phyloP scores from a whole-genome alignment of 1,140 invertebrate genomes.

The Phenacoccus solenopsis region DNA sequence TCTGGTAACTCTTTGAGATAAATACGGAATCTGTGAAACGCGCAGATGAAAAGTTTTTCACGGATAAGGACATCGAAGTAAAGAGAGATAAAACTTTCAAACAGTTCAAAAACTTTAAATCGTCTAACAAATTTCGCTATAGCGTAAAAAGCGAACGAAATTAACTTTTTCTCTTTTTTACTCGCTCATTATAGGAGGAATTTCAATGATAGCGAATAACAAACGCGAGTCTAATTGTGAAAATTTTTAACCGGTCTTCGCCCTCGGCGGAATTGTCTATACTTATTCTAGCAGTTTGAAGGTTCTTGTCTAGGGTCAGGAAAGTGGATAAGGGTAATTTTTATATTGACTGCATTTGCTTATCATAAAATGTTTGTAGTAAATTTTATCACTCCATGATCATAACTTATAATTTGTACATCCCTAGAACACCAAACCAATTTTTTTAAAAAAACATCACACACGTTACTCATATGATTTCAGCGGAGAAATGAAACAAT shows the following conservation, averaged over 20 bases:
- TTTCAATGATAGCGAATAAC: neutral
- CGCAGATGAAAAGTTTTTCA: neutral
- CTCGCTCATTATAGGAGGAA: neutral
- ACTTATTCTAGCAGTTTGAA: too few species aligned
- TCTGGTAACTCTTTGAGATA: slow-evolving; percentile 12
- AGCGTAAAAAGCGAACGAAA: slow-evolving; percentile 1
- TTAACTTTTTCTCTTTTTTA: neutral
- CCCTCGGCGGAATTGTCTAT: too few species aligned
- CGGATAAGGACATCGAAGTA: slow-evolving; percentile 1
- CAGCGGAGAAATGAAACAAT: too few species aligned
- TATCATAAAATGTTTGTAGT: too few species aligned
- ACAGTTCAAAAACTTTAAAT: neutral
- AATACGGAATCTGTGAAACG: neutral
- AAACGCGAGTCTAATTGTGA: neutral
- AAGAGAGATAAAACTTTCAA: slow-evolving; percentile 3
- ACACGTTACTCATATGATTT: too few species aligned
- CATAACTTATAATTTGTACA: too few species aligned
- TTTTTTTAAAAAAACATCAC: too few species aligned
- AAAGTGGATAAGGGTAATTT: too few species aligned
- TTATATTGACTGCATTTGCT: too few species aligned
- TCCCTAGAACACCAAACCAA: too few species aligned
- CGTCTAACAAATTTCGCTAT: neutral
- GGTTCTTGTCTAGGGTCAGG: too few species aligned
- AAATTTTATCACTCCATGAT: too few species aligned
- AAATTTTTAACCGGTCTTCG: neutral